Conservation (phyloP, 2,888 invertebrate species). For the Brachyptera putata region DNA sequence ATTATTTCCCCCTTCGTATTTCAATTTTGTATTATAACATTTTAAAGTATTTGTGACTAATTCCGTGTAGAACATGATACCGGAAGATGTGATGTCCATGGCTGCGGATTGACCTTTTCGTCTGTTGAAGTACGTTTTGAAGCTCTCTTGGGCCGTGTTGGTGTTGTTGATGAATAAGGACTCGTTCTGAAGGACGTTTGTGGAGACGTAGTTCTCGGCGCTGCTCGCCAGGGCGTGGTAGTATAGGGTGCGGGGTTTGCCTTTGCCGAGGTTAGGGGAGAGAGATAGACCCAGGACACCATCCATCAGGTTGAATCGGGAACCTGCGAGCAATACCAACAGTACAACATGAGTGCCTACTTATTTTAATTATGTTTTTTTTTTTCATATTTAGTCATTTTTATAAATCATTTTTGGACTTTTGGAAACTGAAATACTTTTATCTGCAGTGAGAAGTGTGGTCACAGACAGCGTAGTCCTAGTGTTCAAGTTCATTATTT, state of each 20-base stretch:
- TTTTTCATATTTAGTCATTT: no score
- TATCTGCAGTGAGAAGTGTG: no score
- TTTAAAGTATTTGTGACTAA: constrained; percentile 63
- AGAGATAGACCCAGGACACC: constrained; percentile 62
- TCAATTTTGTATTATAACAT: constrained; percentile 61
- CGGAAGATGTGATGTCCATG: constrained; percentile 62
- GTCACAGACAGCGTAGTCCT: no score
- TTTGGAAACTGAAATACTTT: no score
- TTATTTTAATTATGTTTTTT: no score
- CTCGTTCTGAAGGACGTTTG: constrained; percentile 56
- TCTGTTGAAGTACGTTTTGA: constrained; percentile 49
- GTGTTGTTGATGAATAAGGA: constrained; percentile 48
- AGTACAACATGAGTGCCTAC: no score
- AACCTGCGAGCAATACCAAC: no score
- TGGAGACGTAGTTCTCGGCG: constrained; percentile 61
- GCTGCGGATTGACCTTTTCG: constrained; percentile 56
- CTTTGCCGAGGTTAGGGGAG: constrained; percentile 39
- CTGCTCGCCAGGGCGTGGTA: constrained; percentile 66
- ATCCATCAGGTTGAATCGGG: constrained; percentile 68
- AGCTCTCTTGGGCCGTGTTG: constrained; percentile 39
- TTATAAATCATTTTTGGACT: no score
- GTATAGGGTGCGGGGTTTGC: constrained; percentile 53
- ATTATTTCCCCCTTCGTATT: constrained; percentile 54
- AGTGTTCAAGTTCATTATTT: no score
- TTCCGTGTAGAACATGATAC: constrained; percentile 63